Conservation (phyloP, 2,113 vertebrate species). For the Nyctibius bracteatus region DNA sequence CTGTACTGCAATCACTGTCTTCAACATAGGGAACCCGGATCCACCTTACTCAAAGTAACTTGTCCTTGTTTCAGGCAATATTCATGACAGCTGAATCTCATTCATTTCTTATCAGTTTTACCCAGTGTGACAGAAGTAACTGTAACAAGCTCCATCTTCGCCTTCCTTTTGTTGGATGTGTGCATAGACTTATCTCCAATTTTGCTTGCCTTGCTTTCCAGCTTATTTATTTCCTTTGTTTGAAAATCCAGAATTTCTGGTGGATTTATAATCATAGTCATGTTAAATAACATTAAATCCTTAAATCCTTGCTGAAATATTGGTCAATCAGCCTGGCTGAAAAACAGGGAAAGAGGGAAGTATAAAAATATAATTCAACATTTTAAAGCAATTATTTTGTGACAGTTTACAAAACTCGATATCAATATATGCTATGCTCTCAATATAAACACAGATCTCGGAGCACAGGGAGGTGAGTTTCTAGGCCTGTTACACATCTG, state of each 20-base stretch:
- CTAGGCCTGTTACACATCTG: neutral
- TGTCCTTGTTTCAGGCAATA: neutral
- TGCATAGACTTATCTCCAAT: neutral
- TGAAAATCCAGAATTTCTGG: neutral
- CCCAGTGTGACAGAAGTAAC: neutral
- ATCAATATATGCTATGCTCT: accelerated
- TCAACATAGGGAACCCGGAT: neutral
- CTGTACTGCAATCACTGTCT: neutral
- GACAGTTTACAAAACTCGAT: neutral
- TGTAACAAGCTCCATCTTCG: neutral
- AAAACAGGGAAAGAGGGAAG: neutral
- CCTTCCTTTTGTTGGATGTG: neutral
- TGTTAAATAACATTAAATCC: neutral
- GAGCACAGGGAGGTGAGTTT: neutral
- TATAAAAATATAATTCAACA: neutral
- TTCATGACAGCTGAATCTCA: neutral
- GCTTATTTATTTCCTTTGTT: neutral
- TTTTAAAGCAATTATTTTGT: neutral
- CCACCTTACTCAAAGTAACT: neutral
- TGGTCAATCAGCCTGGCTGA: neutral
- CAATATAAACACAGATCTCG: neutral
- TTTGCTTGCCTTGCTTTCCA: neutral
- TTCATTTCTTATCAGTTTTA: neutral
- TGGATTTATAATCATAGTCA: neutral
- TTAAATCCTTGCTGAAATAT: neutral